Evolutionary conservation across 2,888 invertebrate genomes (phyloP).

Genomic region (Hemicrepidius hirtus): DNA sequence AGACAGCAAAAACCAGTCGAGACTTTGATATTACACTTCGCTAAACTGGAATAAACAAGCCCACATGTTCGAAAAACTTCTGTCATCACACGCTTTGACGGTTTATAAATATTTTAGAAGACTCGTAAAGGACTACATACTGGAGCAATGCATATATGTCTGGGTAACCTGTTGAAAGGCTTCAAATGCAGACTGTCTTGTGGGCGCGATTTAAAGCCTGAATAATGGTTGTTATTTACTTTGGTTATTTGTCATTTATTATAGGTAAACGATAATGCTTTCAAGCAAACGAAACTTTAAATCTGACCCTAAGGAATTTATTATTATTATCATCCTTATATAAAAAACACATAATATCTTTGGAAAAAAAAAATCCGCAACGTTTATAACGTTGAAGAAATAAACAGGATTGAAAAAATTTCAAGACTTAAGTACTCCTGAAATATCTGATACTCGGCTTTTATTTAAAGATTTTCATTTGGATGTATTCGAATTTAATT

Average conservation of each 20-base stretch:
- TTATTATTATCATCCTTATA: too few species aligned
- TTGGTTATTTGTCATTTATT: conserved; percentile 26
- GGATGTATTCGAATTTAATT: too few species aligned
- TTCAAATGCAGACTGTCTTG: conserved; percentile 57
- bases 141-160: conserved; percentile 54
- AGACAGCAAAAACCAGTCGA: conserved; percentile 38
- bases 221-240: conserved; percentile 46
- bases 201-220: conserved; percentile 51
- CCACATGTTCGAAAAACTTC: conserved; percentile 45
- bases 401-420: too few species aligned
- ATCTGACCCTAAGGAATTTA: too few species aligned
- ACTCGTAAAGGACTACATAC: conserved; percentile 52
- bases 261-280: conserved; percentile 11
- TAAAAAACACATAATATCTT: too few species aligned
- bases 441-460: too few species aligned
- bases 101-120: conserved; percentile 56
- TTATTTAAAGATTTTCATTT: too few species aligned
- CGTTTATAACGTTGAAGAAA: too few species aligned
- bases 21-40: conserved; percentile 46
- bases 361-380: too few species aligned
- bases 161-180: conserved; percentile 57
- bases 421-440: too few species aligned
- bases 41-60: conserved; percentile 45
- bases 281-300: background rate
- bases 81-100: conserved; percentile 50